Evolutionary conservation across 2,888 invertebrate species (phyloP).

Genomic region (Urechis unicinctus): DNA sequence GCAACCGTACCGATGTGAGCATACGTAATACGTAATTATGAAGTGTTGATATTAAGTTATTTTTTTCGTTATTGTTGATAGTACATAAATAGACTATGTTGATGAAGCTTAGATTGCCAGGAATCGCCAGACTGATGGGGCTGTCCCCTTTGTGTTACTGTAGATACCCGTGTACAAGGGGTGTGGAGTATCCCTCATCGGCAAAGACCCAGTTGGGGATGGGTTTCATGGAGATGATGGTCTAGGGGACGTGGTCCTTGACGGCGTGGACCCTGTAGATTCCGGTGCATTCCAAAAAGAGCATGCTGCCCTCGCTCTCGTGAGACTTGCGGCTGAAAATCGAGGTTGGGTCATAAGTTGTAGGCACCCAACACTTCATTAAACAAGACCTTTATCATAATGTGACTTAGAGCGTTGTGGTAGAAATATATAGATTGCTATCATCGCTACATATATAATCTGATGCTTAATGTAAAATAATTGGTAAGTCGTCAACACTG

Average conservation of each 20-base stretch:
- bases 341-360: constrained; percentile 2
- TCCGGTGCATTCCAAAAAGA: background rate
- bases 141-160: background rate
- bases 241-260: constrained; percentile 10
- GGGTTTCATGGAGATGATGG: constrained; percentile 13
- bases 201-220: background rate
- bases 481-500: too few relatives aligned
- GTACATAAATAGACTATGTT: too few relatives aligned
- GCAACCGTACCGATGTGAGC: constrained; percentile 6
- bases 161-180: constrained; percentile 18
- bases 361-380: too few relatives aligned
- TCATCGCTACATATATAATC: too few relatives aligned
- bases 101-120: too few relatives aligned
- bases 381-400: too few relatives aligned
- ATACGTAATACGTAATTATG: background rate
- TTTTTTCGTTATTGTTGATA: background rate
- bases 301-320: constrained; percentile 6
- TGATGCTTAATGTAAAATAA: too few relatives aligned
- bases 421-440: too few relatives aligned
- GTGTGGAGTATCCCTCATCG: constrained; percentile 2
- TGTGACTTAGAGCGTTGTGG: too few relatives aligned
- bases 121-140: too few relatives aligned
- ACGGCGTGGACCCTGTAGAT: background rate
- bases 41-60: too few relatives aligned
- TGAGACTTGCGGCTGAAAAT: constrained; percentile 4